phyloP scores from a whole-genome alignment of 2,113 vertebrate genomes.

The Saccopteryx leptura region DNA sequence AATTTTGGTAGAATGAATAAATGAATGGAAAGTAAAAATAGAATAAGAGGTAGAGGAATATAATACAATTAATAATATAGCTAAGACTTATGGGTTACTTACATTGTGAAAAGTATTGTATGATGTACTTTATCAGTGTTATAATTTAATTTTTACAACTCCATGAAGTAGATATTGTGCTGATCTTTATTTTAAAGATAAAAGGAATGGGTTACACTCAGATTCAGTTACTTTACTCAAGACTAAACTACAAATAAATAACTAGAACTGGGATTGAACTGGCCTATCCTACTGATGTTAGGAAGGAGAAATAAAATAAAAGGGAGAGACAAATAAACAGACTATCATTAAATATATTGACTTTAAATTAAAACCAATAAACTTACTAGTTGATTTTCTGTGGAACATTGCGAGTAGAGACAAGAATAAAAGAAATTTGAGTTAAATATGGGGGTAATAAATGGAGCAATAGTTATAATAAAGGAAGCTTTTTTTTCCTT shows the following conservation, averaged over 20 bases:
- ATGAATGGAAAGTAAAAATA: background rate
- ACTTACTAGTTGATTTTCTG: background rate
- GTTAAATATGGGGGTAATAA: background rate
- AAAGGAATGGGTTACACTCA: background rate
- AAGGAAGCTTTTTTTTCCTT: background rate
- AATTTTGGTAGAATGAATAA: background rate
- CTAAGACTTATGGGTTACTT: background rate
- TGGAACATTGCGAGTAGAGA: background rate
- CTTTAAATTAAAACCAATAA: background rate
- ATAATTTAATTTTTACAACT: background rate
- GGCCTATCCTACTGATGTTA: background rate
- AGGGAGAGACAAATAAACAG: background rate
- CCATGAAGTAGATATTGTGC: background rate
- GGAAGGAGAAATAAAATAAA: background rate
- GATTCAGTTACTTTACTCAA: background rate
- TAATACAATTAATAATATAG: background rate
- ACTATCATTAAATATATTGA: background rate
- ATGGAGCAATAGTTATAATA: background rate
- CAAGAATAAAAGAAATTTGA: background rate
- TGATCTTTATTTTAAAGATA: background rate
- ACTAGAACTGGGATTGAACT: background rate
- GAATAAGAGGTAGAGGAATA: background rate
- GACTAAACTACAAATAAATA: background rate
- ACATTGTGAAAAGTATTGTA: background rate
- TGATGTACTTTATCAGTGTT: background rate